Evolutionary conservation across 2,888 invertebrate genomes (phyloP), one percentile per base, ranked within the genome.

Genomic region (Macroteleia sp.): DNA sequence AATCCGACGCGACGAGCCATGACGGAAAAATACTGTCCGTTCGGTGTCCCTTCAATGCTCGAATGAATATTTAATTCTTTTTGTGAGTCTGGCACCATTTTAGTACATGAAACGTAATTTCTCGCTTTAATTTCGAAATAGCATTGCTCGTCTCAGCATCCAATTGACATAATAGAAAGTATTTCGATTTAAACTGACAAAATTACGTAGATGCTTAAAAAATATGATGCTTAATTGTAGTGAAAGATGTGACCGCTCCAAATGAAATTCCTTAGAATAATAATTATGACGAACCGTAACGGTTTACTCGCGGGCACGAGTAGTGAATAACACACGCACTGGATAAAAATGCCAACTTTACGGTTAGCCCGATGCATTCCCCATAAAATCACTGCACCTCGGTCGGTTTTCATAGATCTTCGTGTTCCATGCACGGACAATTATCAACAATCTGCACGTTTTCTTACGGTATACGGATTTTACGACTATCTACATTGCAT

Each of bases 381-480:
- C 73, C 64, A 46, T 56, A 50, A 64, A 73, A 73, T 73, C 39
- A 56, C 42, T 56, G 16, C 56, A 28, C 46, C 54, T 44, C 46
- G 54, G 22, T 17, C 50, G 44, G 66, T 66, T 66, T 74, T 73
- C 64, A 73, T 73, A 64, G 71, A 64, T 46, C 48, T 30, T n/a
- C 44, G 62, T 36, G 44, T 28, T 54, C 30, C 39, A 25, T 50
- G 52, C 46, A 34, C 75, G 61, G 59, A 67, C 64, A 67, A 61
- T 67, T 75, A 67, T 61, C 66, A 54, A 67, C 75, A 61, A 62
- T 67, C 46, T 61, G 44, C 67, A 67, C 54, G 48, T 54, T 62
- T 62, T 30, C 66, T 66, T 67, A 56, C 67, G 61, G 67, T 75
- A 67, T 56, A 61, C 57, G 56, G 14, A 67, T 75, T 75, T 75